A percentile compares a stretch with the other conserved stretches of the same genome.
Conservation (phyloP, 2,113 vertebrate species). For the Nicator chloris region DNA sequence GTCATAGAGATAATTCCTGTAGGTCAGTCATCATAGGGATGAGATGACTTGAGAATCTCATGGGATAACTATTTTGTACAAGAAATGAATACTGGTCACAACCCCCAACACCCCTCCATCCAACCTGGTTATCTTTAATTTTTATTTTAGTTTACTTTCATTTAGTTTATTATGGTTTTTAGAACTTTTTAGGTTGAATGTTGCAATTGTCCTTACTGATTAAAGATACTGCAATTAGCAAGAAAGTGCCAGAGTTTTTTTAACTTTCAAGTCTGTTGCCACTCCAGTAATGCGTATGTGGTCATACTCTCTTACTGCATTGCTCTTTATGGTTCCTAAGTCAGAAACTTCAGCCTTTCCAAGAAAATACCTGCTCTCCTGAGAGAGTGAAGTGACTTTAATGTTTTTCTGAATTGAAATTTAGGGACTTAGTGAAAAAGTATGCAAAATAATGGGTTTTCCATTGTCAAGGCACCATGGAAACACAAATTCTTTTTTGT, state of each 20-base stretch:
- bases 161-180: neutral
- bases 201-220: neutral
- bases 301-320: neutral
- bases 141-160: neutral
- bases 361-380: neutral
- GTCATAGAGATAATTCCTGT: neutral
- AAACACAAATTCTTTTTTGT: neutral
- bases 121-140: neutral
- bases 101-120: fast-evolving
- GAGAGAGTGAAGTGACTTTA: neutral
- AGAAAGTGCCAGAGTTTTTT: neutral
- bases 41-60: neutral
- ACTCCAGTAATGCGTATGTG: neutral
- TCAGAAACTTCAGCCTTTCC: neutral
- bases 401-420: neutral
- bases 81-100: neutral
- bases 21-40: neutral
- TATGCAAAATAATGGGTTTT: neutral
- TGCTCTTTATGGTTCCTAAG: neutral
- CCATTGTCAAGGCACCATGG: neutral
- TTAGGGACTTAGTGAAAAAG: neutral
- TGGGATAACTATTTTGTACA: neutral
- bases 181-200: neutral
- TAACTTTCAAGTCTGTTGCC: neutral
- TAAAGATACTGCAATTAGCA: neutral